Percentiles rank a stretch among this genome's conserved stretches.
Conservation (phyloP, 1,140 invertebrate genomes). For the Battus philenor region DNA sequence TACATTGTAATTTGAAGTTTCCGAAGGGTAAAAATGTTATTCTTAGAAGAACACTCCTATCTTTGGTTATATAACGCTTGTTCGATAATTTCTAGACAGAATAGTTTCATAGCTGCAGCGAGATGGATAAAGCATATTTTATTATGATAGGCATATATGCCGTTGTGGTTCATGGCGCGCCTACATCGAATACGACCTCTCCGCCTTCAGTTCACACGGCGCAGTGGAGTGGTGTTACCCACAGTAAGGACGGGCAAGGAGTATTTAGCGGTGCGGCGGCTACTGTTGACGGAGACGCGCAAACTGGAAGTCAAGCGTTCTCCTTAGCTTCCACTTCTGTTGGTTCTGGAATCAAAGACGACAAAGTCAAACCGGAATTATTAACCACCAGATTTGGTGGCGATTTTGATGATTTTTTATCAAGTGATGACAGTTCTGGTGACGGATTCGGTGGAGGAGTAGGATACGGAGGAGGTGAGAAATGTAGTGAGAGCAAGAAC, state of each 20-base stretch:
- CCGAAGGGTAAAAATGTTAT: constrained; percentile 20
- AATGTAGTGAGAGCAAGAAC: constrained; percentile 15
- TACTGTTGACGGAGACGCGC: constrained; percentile 25
- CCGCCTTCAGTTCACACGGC: constrained; percentile 41
- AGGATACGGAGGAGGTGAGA: constrained; percentile 10
- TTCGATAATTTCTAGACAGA: constrained; percentile 22
- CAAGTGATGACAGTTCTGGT: constrained; percentile 7
- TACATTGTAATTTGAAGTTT: constrained; percentile 4
- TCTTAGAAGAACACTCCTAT: constrained; percentile 33
- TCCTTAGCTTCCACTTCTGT: constrained; percentile 34
- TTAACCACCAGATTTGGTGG: no score
- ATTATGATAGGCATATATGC: constrained; percentile 15
- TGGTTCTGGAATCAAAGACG: constrained; percentile 8
- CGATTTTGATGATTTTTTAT: constrained; percentile 11
- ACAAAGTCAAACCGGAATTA: no score
- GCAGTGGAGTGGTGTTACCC: constrained; percentile 49
- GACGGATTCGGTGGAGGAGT: constrained; percentile 6
- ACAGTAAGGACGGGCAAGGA: constrained; percentile 36
- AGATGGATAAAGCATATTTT: constrained; percentile 26
- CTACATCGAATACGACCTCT: constrained; percentile 26
- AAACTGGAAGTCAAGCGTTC: constrained; percentile 38
- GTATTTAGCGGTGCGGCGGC: constrained; percentile 58
- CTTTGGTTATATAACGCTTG: constrained; percentile 29
- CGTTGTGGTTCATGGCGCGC: constrained; percentile 10
- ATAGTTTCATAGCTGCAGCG: constrained; percentile 6